Evolutionary conservation across 2,888 invertebrate genomes (phyloP).

Genomic region (Mimumesa dahlbomi): DNA sequence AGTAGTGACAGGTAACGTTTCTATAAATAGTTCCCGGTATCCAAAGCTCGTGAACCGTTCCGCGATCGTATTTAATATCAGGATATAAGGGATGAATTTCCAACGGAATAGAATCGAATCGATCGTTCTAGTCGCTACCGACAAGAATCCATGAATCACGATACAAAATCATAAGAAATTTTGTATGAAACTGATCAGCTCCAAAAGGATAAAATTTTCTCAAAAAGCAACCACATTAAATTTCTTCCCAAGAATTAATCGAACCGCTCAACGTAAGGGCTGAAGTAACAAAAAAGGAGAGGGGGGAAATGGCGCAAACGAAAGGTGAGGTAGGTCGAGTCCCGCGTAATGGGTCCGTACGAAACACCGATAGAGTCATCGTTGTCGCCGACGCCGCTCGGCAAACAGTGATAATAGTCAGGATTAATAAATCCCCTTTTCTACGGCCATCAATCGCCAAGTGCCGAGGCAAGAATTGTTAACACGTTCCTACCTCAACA

Average conservation of each 20-base stretch:
- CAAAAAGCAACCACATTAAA: too few relatives aligned
- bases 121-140: not conserved
- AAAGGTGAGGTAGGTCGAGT: slow-evolving; percentile 17
- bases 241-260: not conserved
- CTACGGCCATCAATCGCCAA: slow-evolving; percentile 71
- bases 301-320: not conserved
- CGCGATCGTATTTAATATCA: too few relatives aligned
- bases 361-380: slow-evolving; percentile 66
- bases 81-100: not conserved
- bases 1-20: not conserved
- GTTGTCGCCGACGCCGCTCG: slow-evolving; percentile 37
- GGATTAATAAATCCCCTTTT: slow-evolving; percentile 74
- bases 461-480: slow-evolving; percentile 68
- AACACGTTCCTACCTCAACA: slow-evolving; percentile 65
- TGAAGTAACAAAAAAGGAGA: not conserved
- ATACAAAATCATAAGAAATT: too few relatives aligned
- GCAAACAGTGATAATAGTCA: slow-evolving; percentile 65
- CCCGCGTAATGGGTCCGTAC: slow-evolving; percentile 26
- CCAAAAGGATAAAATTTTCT: too few relatives aligned
- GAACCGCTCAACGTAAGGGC: not conserved
- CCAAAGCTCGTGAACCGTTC: not conserved
- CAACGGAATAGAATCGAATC: not conserved
- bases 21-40: not conserved
- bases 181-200: too few relatives aligned
- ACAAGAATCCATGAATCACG: too few relatives aligned